phyloP scores from a whole-genome alignment of 2,797 vertebrate species.

The Holocentrus rufus region DNA sequence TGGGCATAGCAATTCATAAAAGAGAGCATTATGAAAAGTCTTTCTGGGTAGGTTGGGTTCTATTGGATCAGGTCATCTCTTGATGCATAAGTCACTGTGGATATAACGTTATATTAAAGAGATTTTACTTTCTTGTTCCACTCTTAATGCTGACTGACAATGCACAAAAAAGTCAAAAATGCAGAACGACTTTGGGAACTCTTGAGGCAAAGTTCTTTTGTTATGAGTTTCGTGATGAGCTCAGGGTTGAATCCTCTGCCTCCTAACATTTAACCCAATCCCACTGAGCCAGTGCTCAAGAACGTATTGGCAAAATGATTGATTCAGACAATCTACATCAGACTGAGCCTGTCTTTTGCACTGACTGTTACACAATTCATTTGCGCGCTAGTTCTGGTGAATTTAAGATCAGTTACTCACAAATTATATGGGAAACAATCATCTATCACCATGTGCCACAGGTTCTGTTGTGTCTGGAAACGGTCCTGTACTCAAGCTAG shows the following conservation, averaged over 20 bases:
- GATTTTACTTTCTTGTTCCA: background rate
- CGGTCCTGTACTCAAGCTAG: constrained; percentile 3
- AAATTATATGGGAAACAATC: constrained; percentile 41
- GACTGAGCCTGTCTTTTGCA: constrained; percentile 20
- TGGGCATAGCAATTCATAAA: too few species aligned
- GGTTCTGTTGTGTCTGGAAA: constrained; percentile 26
- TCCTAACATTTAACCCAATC: constrained; percentile 17
- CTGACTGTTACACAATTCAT: constrained; percentile 21
- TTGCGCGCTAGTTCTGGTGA: constrained; percentile 15
- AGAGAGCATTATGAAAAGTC: too few species aligned
- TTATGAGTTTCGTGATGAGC: constrained; percentile 22
- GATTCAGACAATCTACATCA: constrained; percentile 4
- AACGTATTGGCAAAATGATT: constrained; percentile 31
- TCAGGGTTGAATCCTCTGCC: constrained; percentile 7
- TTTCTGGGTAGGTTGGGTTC: background rate
- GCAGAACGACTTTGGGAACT: background rate
- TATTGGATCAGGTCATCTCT: background rate
- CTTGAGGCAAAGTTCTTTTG: constrained; percentile 5
- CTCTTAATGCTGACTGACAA: background rate
- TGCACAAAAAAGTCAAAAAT: background rate
- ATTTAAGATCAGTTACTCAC: constrained; percentile 18
- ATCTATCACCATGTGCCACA: constrained; percentile 33
- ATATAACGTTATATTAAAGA: background rate
- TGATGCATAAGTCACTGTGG: background rate
- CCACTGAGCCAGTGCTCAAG: background rate